These are phyloP conservation scores for Acomys russatus DNA, from an alignment of 2,797 vertebrate genomes.

Conservation along the genomic window DNA sequence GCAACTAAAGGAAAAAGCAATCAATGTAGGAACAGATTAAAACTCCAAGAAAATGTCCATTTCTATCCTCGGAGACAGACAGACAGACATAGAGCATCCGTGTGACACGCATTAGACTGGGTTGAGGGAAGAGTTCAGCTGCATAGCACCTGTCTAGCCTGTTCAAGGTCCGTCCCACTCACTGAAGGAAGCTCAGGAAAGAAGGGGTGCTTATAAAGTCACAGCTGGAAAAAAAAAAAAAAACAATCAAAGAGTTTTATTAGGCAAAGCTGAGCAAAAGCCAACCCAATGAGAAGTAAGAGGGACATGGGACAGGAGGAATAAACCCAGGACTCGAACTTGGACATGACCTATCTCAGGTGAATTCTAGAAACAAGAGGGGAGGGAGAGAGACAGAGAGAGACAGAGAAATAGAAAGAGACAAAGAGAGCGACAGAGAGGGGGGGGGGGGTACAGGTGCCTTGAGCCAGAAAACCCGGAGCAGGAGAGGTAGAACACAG, in stretches of 20 bases:
- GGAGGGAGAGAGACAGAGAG: not conserved
- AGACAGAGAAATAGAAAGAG: not conserved
- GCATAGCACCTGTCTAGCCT: not conserved
- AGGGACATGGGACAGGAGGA: not conserved
- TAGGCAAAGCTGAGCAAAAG: not conserved
- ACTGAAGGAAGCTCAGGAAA: not conserved
- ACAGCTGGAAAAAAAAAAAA: not conserved
- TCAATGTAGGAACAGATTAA: constrained; percentile 31
- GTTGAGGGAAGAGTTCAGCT: not conserved
- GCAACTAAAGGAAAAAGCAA: not conserved
- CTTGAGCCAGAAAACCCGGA: not conserved
- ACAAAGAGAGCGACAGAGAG: no score
- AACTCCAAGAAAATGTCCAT: not conserved
- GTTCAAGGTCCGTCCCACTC: not conserved
- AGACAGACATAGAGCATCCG: not conserved
- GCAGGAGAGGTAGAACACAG: not conserved
- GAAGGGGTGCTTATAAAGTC: not conserved
- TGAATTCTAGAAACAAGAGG: not conserved
- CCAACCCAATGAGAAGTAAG: not conserved
- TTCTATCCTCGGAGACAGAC: not conserved
- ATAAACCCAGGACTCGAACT: not conserved
- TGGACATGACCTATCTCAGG: not conserved
- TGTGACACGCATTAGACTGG: not conserved
- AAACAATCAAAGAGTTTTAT: not conserved
- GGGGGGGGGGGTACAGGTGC: no score